A percentile compares a stretch with the other conserved stretches of the same genome.
Conservation (phyloP, 2,113 vertebrate genomes). For the Bolborhynchus lineola region DNA sequence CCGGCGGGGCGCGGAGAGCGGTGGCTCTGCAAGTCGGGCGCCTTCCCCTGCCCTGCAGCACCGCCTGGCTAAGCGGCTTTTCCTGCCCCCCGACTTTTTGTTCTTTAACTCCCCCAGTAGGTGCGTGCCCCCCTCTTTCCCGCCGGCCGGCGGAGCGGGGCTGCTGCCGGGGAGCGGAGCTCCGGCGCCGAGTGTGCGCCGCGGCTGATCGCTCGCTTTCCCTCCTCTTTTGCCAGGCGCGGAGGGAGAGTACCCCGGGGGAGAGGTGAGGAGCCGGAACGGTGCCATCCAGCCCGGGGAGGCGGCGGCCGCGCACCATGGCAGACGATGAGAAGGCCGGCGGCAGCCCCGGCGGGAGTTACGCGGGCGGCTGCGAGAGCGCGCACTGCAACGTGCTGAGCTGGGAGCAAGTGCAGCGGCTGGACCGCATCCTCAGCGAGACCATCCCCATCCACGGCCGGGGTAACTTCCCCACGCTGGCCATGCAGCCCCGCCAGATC, state of each 20-base stretch:
- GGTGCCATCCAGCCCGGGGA: slow-evolving; percentile 15
- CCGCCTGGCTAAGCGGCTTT: neutral
- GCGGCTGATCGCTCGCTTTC: neutral
- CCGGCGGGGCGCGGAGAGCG: neutral
- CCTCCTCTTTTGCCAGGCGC: neutral
- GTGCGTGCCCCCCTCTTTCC: neutral
- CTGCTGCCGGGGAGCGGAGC: neutral
- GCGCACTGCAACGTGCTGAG: slow-evolving; percentile 88
- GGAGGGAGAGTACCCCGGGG: neutral
- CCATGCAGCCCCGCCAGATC: slow-evolving; percentile 94
- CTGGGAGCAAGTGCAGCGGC: slow-evolving; percentile 97
- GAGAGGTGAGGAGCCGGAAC: neutral
- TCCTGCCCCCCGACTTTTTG: fast-evolving
- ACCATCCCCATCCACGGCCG: slow-evolving; percentile 97
- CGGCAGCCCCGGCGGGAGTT: slow-evolving; percentile 23
- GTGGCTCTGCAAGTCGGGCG: neutral
- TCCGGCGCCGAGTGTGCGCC: neutral
- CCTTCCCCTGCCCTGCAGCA: neutral
- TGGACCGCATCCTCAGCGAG: slow-evolving; percentile 93
- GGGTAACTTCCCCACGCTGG: slow-evolving; percentile 96
- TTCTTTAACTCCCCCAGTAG: neutral
- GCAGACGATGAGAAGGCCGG: slow-evolving; percentile 83
- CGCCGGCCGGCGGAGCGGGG: neutral
- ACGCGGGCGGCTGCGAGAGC: slow-evolving; percentile 69
- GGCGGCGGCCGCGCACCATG: slow-evolving; percentile 76